Evolutionary conservation across 2,797 vertebrate species (phyloP).

Genomic region (Otus scops): DNA sequence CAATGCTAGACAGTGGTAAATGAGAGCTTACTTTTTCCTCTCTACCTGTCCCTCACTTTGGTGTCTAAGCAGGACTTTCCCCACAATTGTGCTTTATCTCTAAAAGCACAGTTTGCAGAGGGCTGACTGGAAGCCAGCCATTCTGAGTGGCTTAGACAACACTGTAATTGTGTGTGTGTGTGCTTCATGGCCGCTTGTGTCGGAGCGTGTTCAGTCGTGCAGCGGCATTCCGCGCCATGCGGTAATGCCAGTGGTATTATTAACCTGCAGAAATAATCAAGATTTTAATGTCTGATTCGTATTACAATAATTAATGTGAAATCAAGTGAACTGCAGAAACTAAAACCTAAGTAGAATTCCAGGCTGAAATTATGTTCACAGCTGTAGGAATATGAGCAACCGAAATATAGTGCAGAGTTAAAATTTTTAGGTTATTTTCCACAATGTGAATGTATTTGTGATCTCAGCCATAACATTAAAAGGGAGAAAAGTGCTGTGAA

Average conservation of each 20-base stretch:
- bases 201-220: rapidly evolving
- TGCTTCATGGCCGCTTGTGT: background rate
- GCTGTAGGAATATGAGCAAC: background rate
- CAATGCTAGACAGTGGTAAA: background rate
- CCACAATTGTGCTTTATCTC: background rate
- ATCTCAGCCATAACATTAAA: background rate
- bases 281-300: background rate
- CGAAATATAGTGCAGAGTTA: background rate
- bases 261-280: background rate
- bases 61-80: background rate
- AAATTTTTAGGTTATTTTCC: background rate
- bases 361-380: background rate
- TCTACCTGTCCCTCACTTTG: rapidly evolving
- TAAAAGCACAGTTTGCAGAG: background rate
- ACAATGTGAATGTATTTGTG: background rate
- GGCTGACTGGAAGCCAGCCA: background rate
- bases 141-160: background rate
- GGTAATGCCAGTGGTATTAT: rapidly evolving
- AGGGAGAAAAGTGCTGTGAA: background rate
- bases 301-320: background rate
- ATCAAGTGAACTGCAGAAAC: background rate
- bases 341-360: background rate
- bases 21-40: background rate
- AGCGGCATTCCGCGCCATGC: rapidly evolving
- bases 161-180: background rate